Base-by-base conservation (phyloP, 2,113 vertebrate genomes). In the Pygoscelis antarcticus region DNA sequence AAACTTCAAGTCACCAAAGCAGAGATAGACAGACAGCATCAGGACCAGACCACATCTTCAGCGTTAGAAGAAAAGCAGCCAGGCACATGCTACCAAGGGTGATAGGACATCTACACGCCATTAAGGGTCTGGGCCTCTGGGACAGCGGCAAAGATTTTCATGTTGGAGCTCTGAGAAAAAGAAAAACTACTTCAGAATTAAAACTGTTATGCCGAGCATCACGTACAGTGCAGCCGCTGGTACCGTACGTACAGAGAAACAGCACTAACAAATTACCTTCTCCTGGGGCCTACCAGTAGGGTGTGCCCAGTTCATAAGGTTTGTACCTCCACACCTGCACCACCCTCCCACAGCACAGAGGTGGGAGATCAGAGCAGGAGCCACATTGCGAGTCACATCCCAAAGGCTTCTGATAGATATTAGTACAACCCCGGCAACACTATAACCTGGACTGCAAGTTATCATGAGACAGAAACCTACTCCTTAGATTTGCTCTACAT, bases 401-500 rank as follows among this genome's bases (percentile, higher is more conserved):
- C 32, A 34, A 38, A 18, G 6, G 16, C 9, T 8, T 30, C 38
- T 2, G 15, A 15, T 5, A 3, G 10, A 1, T 4, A 11, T 5
- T 27, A 22, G 17, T 5, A 15, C 13, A 4, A 4, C 6, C 30
- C 75, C 52, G 40, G 46, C 52, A 64, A 32, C 5, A 13, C 46
- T 1, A 1, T 0, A 5, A 22, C 16, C 9, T 1, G 9, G 9
- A 51, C 64, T 30, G 32, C 60, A 40, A 38, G 6, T 30, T 11
- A 34, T 2, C n/a, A 9, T 0, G 0, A 62, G 40, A 16, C 4
- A 9, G 7, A 14, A 49, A 18, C 20, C 14, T 22, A 13, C 11
- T 9, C 2, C 19, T 3, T 8, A 4, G 9, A 10, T 23, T 42
- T 16, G 5, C 20, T 57, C 30, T 2, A 3, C 4, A 0, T 7